phyloP scores from a whole-genome alignment of 2,888 invertebrate species.

The Nymphalis urticae region DNA sequence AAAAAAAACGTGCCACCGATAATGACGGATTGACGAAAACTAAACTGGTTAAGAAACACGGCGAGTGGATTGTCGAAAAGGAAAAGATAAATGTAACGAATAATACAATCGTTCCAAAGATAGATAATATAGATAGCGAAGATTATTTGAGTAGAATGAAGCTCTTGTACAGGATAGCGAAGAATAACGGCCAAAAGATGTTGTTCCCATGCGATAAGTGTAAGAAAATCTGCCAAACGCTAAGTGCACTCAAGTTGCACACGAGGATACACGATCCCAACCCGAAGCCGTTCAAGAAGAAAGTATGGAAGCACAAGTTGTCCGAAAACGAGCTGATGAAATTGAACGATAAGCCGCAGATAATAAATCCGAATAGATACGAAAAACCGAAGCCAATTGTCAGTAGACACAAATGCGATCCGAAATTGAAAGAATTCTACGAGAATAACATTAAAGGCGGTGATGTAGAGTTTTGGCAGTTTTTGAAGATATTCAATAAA shows the following conservation, averaged over 20 bases:
- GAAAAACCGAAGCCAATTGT: constrained; percentile 59
- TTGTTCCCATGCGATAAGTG: constrained; percentile 64
- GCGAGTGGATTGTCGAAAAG: constrained; percentile 63
- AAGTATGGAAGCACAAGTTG: constrained; percentile 58
- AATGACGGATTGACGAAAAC: constrained; percentile 51
- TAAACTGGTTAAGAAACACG: constrained; percentile 58
- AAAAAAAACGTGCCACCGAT: constrained; percentile 47
- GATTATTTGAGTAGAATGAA: constrained; percentile 56
- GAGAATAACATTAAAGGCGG: constrained; percentile 62
- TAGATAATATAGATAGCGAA: constrained; percentile 35
- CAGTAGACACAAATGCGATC: constrained; percentile 66
- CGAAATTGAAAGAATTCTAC: constrained; percentile 61
- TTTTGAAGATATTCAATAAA: constrained; percentile 68
- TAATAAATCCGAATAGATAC: constrained; percentile 43
- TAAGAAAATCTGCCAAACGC: constrained; percentile 61
- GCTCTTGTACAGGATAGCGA: constrained; percentile 52
- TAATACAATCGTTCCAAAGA: constrained; percentile 32
- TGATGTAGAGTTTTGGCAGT: constrained; percentile 72
- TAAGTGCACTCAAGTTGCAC: constrained; percentile 62
- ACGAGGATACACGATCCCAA: constrained; percentile 57
- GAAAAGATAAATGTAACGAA: constrained; percentile 43
- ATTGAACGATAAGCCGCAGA: constrained; percentile 5
- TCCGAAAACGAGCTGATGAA: constrained; percentile 22
- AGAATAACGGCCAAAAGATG: constrained; percentile 54
- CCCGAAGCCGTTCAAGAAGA: constrained; percentile 59